A percentile compares a stretch with the other conserved stretches of the same genome.
Conservation (phyloP, 1,140 invertebrate genomes). For the Drosophila virilis region DNA sequence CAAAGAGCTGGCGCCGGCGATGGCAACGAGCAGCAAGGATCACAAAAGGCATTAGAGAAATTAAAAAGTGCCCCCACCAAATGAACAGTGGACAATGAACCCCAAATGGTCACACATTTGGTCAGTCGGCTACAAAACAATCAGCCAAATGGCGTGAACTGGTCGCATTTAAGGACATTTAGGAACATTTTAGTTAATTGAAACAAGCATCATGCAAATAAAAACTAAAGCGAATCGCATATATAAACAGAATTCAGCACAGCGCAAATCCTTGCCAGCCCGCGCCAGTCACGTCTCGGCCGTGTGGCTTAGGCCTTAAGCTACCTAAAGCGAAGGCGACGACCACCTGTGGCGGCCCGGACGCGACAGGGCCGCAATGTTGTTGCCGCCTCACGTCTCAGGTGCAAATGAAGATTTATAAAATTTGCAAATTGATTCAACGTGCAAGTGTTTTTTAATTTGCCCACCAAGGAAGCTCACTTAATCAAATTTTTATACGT, state of each 20-base stretch:
- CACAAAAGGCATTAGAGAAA: constrained; percentile 76
- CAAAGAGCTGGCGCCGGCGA: constrained; percentile 16
- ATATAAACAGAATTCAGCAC: constrained; percentile 58
- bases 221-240: constrained; percentile 5
- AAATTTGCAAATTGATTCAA: constrained; percentile 79
- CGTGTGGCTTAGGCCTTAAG: constrained; percentile 45
- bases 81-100: constrained; percentile 75
- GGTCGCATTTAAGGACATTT: constrained; percentile 6
- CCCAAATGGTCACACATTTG: constrained; percentile 41
- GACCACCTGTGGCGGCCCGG: constrained; percentile 67
- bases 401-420: constrained; percentile 82
- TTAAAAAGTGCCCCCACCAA: constrained; percentile 64
- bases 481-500: constrained; percentile 76
- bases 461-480: constrained; percentile 22
- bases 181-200: constrained; percentile 75
- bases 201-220: constrained; percentile 63
- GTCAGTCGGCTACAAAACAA: constrained; percentile 54
- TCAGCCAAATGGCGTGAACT: constrained; percentile 44
- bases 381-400: constrained; percentile 55
- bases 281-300: constrained; percentile 59
- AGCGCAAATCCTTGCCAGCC: constrained; percentile 57
- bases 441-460: constrained; percentile 73
- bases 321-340: constrained; percentile 10
- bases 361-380: constrained; percentile 16
- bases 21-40: constrained; percentile 47